phyloP scores from a whole-genome alignment of 2,113 vertebrate genomes.

The Cyrtonyx montezumae region DNA sequence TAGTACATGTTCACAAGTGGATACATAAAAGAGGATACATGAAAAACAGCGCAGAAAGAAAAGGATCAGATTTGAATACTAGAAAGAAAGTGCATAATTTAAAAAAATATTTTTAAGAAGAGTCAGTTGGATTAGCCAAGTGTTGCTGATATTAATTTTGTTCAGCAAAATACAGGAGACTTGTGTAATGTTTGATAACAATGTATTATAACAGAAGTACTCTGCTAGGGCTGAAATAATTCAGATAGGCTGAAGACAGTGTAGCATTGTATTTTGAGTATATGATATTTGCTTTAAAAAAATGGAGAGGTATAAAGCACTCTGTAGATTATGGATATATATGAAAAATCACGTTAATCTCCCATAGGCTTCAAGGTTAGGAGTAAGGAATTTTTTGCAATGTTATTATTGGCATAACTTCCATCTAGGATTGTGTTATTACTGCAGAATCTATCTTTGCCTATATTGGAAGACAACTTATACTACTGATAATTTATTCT shows the following conservation, averaged over 20 bases:
- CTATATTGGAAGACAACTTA: neutral
- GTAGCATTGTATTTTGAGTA: neutral
- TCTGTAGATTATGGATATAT: neutral
- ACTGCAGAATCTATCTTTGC: neutral
- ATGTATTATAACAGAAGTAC: neutral
- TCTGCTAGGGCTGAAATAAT: neutral
- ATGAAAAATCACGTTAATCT: neutral
- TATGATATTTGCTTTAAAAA: neutral
- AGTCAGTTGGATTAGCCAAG: neutral
- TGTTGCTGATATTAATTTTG: neutral
- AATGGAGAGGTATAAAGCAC: neutral
- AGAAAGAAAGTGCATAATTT: neutral
- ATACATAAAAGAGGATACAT: neutral
- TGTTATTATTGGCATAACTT: neutral
- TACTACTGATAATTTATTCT: neutral
- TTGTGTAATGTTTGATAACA: neutral
- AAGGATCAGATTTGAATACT: neutral
- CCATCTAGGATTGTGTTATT: neutral
- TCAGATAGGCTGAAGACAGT: neutral
- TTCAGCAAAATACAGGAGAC: neutral
- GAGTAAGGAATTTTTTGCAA: neutral
- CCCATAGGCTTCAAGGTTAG: neutral
- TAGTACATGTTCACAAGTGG: neutral
- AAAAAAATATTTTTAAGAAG: slow-evolving; percentile 9
- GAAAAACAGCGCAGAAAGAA: neutral